Base-by-base conservation (phyloP, 92 coral and sea anemone species). In the Scolanthus callimorphus region DNA sequence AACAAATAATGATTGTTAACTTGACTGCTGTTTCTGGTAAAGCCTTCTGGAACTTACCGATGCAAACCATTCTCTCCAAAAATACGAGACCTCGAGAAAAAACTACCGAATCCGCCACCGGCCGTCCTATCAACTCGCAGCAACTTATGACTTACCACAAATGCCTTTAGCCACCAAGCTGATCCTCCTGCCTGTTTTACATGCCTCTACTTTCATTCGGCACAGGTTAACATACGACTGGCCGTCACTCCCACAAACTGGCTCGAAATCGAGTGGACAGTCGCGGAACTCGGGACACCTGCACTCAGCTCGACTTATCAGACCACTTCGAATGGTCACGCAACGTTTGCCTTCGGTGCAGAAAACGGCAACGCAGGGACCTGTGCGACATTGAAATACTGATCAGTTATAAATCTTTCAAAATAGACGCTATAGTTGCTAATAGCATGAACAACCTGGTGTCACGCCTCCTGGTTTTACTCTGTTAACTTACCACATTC, bases 401-500 rank as follows among this genome's bases (percentile, higher is more conserved):
- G n/a, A n/a, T n/a, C n/a, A n/a, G n/a, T n/a, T n/a, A n/a, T n/a
- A n/a, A n/a, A n/a, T n/a, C n/a, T n/a, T n/a, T n/a, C n/a, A n/a
- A n/a, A n/a, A n/a, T n/a, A n/a, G n/a, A n/a, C n/a, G n/a, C n/a
- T n/a, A n/a, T n/a, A n/a, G n/a, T n/a, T n/a, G n/a, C n/a, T n/a
- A n/a, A n/a, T n/a, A n/a, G n/a, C n/a, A n/a, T n/a, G n/a, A n/a
- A n/a, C n/a, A n/a, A n/a, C n/a, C n/a, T n/a, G n/a, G n/a, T n/a
- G n/a, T n/a, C n/a, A n/a, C n/a, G n/a, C n/a, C n/a, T n/a, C n/a
- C n/a, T n/a, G n/a, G n/a, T n/a, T n/a, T n/a, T n/a, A n/a, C n/a
- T n/a, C n/a, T n/a, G n/a, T n/a, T n/a, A n/a, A 56, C 78, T 20
- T 81, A 94, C 99, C 99, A 60, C 99, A 94, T 34, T 80, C 62